These are phyloP conservation scores for Abramis brama DNA, from an alignment of 2,113 vertebrate genomes.

Conservation along the genomic window DNA sequence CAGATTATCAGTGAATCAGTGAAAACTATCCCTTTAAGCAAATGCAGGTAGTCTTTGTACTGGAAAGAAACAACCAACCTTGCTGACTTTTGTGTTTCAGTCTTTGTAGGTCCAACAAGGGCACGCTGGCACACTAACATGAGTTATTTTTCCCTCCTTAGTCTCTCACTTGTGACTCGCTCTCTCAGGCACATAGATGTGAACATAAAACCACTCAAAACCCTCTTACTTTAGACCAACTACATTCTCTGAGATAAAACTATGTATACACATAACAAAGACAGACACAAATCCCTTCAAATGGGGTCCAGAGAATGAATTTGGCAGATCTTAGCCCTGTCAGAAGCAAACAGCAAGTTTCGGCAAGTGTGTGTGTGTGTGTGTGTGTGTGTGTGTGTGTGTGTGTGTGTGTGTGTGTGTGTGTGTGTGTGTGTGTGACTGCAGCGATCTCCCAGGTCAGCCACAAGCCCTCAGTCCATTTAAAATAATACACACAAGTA, in stretches of 20 bases:
- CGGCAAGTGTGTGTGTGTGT: not conserved
- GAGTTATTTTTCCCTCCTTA: constrained; percentile 58
- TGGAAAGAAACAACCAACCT: not conserved
- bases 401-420: not conserved
- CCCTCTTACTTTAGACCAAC: constrained; percentile 18
- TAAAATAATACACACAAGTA: constrained; percentile 52
- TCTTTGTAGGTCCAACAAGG: constrained; percentile 25
- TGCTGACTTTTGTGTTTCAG: not conserved
- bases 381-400: constrained; percentile 7
- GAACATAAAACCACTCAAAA: constrained; percentile 23
- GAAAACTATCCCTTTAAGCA: not conserved
- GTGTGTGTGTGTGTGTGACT: constrained; percentile 6
- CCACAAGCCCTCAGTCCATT: constrained; percentile 50
- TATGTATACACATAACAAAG: constrained; percentile 31
- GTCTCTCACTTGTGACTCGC: constrained; percentile 44
- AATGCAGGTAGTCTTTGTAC: not conserved
- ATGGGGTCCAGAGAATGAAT: constrained; percentile 23
- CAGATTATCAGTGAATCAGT: not conserved
- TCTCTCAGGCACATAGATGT: not conserved
- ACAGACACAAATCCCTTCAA: constrained; percentile 42
- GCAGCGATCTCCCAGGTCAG: constrained; percentile 42
- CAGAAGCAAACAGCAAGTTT: constrained; percentile 20
- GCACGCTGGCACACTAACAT: not conserved
- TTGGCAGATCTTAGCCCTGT: not conserved
- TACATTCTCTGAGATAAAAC: constrained; percentile 29